A percentile compares a stretch with the other conserved stretches of the same genome.
phyloP scores from a whole-genome alignment of 2,113 vertebrate genomes.

The Hippocampus mohnikei region DNA sequence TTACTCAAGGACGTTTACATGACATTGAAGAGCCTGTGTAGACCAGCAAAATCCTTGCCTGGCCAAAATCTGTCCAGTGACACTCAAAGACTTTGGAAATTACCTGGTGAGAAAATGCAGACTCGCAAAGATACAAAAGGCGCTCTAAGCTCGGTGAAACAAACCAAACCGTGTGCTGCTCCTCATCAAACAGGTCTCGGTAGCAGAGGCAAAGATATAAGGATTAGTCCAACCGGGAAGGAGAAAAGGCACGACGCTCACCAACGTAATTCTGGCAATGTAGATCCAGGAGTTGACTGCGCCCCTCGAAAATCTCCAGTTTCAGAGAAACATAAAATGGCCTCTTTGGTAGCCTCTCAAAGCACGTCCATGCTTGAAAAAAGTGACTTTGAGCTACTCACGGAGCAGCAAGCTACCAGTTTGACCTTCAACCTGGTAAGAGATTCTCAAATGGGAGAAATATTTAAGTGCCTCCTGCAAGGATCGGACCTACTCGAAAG shows the following conservation, averaged over 20 bases:
- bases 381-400: conserved; percentile 86
- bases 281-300: conserved; percentile 8
- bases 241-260: conserved; percentile 1
- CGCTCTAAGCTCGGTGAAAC: background rate
- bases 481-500: conserved; percentile 86
- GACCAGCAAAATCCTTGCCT: conserved; percentile 15
- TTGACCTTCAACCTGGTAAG: conserved; percentile 92
- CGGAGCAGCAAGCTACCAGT: conserved; percentile 88
- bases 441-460: conserved; percentile 96
- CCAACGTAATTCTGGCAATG: background rate
- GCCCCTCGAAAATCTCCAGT: conserved; percentile 27
- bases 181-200: conserved; percentile 67
- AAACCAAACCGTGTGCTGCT: background rate
- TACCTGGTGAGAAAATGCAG: conserved; percentile 39
- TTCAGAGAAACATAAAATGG: conserved; percentile 39
- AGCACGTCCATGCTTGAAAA: conserved; percentile 68
- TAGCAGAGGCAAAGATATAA: conserved; percentile 75
- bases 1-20: conserved; percentile 82
- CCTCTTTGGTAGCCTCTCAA: conserved; percentile 48
- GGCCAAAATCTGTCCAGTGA: conserved; percentile 30
- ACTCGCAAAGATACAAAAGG: background rate
- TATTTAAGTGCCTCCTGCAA: conserved; percentile 93
- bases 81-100: conserved; percentile 42
- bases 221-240: conserved; percentile 49
- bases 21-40: conserved; percentile 73